A percentile compares a stretch with the other conserved stretches of the same genome.
Evolutionary conservation across 2,113 vertebrate species (phyloP).

Genomic region (Tachysurus fulvidraco): DNA sequence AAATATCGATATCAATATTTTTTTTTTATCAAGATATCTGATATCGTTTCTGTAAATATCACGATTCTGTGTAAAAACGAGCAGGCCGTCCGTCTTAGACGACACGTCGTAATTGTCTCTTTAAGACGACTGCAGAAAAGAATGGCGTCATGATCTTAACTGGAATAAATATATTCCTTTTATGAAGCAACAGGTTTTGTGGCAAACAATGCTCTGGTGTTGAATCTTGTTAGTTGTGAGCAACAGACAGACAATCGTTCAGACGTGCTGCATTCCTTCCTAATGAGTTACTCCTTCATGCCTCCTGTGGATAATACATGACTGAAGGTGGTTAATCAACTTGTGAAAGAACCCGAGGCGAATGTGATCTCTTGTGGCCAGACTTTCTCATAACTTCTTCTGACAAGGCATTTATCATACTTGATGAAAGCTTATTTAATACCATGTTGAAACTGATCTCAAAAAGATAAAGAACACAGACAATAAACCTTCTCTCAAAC

Average conservation of each 20-base stretch:
- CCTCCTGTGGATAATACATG: conserved; percentile 24
- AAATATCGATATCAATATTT: too few species aligned
- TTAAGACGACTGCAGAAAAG: neutral
- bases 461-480: conserved; percentile 61
- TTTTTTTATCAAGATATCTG: too few species aligned
- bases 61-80: neutral
- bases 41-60: neutral
- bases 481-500: conserved; percentile 47
- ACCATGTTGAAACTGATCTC: conserved; percentile 51
- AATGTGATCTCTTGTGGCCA: conserved; percentile 39
- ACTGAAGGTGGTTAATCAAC: conserved; percentile 45
- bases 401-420: conserved; percentile 61
- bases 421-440: conserved; percentile 50
- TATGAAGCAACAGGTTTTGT: conserved; percentile 11
- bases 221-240: conserved; percentile 27
- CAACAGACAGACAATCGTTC: conserved; percentile 26
- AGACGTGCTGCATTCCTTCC: conserved; percentile 14
- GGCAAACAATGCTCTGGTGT: neutral
- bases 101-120: neutral
- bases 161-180: neutral
- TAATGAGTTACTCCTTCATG: conserved; percentile 39
- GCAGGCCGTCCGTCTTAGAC: neutral
- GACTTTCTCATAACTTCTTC: conserved; percentile 53
- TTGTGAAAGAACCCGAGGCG: conserved; percentile 44
- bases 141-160: neutral